Conservation (phyloP, 2,888 invertebrate species). For the Epinotia bilunana region DNA sequence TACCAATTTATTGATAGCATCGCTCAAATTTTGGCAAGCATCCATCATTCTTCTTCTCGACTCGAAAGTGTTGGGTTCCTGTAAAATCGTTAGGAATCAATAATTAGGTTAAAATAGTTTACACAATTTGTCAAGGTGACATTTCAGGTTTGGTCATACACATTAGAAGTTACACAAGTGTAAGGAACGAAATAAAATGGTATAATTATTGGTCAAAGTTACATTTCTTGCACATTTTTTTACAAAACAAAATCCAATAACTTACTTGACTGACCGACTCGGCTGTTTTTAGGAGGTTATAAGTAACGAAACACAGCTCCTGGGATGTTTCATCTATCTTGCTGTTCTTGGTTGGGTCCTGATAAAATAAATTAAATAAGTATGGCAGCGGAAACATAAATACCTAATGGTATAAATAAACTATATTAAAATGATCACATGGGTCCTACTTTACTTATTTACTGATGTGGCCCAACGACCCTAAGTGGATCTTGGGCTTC, state of each 20-base stretch:
- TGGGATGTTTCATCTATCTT: conserved; percentile 65
- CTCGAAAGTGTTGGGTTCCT: conserved; percentile 59
- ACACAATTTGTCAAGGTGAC: too few relatives aligned
- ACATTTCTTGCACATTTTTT: too few relatives aligned
- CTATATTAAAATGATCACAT: background rate
- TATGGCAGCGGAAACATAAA: background rate
- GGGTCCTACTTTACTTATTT: background rate
- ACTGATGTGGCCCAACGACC: too few relatives aligned
- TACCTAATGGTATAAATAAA: background rate
- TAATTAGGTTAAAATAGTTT: background rate
- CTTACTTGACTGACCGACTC: conserved; percentile 62
- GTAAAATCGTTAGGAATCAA: conserved; percentile 22
- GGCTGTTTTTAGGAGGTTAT: conserved; percentile 62
- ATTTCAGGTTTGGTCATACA: too few relatives aligned
- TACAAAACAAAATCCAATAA: background rate
- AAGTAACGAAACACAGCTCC: conserved; percentile 65
- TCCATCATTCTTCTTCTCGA: conserved; percentile 59
- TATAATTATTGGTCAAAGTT: too few relatives aligned
- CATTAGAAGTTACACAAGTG: too few relatives aligned
- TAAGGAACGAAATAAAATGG: too few relatives aligned
- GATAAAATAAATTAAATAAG: background rate
- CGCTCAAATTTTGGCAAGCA: conserved; percentile 62
- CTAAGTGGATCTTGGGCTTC: too few relatives aligned
- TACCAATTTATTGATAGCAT: conserved; percentile 68
- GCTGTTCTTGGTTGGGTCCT: conserved; percentile 49